These are phyloP conservation scores for Trichoplusia ni DNA, from an alignment of 1,140 invertebrate genomes.

Conservation along the genomic window DNA sequence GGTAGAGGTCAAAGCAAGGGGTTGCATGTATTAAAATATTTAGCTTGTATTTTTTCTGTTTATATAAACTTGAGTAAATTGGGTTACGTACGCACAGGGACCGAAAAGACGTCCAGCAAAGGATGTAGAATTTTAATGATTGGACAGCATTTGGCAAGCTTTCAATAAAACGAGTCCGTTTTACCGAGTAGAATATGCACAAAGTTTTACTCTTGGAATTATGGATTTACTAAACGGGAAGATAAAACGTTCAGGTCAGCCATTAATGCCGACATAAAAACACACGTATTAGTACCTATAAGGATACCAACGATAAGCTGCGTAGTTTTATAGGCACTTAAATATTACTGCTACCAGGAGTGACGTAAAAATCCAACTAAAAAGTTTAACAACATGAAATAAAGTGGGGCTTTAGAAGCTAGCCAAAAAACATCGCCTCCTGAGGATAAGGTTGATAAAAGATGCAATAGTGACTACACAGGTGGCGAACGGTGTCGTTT, in stretches of 20 bases:
- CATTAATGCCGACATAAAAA: background rate
- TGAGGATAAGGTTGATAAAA: conserved; percentile 28
- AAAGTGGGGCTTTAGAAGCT: conserved; percentile 7
- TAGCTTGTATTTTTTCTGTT: conserved; percentile 41
- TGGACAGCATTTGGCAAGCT: background rate
- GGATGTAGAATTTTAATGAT: conserved; percentile 37
- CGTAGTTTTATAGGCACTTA: conserved; percentile 1
- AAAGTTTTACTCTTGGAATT: too few relatives aligned
- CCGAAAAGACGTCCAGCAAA: conserved; percentile 36
- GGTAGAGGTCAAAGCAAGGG: conserved; percentile 30
- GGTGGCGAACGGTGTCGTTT: conserved; percentile 6
- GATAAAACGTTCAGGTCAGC: background rate
- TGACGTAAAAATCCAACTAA: background rate
- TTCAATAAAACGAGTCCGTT: too few relatives aligned
- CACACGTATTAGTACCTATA: background rate
- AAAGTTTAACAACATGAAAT: conserved; percentile 11
- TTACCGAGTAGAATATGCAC: too few relatives aligned
- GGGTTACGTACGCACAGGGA: conserved; percentile 41
- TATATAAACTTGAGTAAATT: conserved; percentile 45
- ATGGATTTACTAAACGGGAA: too few relatives aligned
- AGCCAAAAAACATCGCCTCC: conserved; percentile 12
- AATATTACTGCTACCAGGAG: background rate
- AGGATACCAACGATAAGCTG: background rate
- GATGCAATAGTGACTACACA: conserved; percentile 20
- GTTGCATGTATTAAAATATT: conserved; percentile 49